Percentiles rank a stretch among this genome's conserved stretches.
Evolutionary conservation across 2,113 vertebrate genomes (phyloP).

Genomic region (Malurus melanocephalus): DNA sequence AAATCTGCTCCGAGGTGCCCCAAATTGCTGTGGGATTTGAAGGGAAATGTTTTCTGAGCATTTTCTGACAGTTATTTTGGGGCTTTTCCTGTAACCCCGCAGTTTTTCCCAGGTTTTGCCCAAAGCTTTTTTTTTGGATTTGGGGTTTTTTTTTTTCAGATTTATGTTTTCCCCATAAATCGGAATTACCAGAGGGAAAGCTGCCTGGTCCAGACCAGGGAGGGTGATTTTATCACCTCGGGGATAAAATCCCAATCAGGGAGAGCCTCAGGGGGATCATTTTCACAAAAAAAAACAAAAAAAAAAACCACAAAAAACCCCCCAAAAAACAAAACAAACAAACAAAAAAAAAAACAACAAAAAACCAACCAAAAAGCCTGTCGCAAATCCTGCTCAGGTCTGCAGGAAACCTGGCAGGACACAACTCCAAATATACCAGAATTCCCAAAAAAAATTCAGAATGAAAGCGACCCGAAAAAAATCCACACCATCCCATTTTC

Average conservation of each 20-base stretch:
- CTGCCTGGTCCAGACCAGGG: accelerated
- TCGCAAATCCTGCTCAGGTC: not conserved
- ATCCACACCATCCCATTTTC: accelerated
- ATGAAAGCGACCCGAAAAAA: not conserved
- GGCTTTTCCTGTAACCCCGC: accelerated
- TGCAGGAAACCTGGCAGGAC: not conserved
- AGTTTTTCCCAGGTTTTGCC: not conserved
- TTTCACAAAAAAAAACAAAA: not conserved
- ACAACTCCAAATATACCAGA: not conserved
- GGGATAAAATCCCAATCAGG: not conserved
- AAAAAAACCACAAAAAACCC: too few relatives aligned
- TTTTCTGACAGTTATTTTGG: not conserved
- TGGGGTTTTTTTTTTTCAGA: too few relatives aligned
- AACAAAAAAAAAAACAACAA: too few relatives aligned
- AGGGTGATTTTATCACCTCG: not conserved
- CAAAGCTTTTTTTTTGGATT: not conserved
- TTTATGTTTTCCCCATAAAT: not conserved
- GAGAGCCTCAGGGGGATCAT: too few relatives aligned
- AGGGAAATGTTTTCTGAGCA: accelerated
- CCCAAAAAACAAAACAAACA: too few relatives aligned
- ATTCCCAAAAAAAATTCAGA: not conserved
- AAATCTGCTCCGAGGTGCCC: not conserved
- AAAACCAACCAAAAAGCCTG: too few relatives aligned
- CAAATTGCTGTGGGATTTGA: not conserved
- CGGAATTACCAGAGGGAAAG: not conserved